A percentile compares a stretch with the other conserved stretches of the same genome.
These are phyloP conservation scores for Drosophila pseudoananassae DNA, from an alignment of 1,140 invertebrate species.

Conservation along the genomic window DNA sequence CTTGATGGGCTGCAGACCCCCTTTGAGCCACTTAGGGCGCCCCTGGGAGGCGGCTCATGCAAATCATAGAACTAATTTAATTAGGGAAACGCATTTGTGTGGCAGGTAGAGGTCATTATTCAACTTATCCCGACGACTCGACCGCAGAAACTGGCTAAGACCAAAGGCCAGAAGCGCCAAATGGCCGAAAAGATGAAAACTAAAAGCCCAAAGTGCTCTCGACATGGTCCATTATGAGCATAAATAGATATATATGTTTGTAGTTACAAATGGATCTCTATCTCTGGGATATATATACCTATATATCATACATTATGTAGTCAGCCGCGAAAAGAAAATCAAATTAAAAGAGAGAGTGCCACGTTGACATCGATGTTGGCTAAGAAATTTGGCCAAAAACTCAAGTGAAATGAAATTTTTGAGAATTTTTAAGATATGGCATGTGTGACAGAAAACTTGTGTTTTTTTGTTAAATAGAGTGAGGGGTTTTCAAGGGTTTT, in stretches of 20 bases:
- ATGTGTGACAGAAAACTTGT: background rate
- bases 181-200: background rate
- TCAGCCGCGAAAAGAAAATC: background rate
- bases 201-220: conserved; percentile 4
- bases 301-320: conserved; percentile 6
- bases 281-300: background rate
- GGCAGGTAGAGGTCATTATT: conserved; percentile 40
- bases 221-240: conserved; percentile 21
- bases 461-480: background rate
- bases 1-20: background rate
- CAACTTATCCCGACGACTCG: conserved; percentile 32
- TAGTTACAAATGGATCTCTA: background rate
- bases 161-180: background rate
- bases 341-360: conserved; percentile 1
- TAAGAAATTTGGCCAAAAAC: conserved; percentile 13
- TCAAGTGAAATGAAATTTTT: conserved; percentile 19
- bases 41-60: conserved; percentile 11
- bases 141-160: background rate
- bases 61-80: conserved; percentile 50
- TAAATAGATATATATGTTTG: conserved; percentile 17
- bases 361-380: conserved; percentile 34
- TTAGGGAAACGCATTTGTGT: conserved; percentile 47
- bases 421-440: background rate
- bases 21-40: background rate
- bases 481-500: background rate